Conservation (phyloP, 2,797 vertebrate species). For the Smutsia temminckii region DNA sequence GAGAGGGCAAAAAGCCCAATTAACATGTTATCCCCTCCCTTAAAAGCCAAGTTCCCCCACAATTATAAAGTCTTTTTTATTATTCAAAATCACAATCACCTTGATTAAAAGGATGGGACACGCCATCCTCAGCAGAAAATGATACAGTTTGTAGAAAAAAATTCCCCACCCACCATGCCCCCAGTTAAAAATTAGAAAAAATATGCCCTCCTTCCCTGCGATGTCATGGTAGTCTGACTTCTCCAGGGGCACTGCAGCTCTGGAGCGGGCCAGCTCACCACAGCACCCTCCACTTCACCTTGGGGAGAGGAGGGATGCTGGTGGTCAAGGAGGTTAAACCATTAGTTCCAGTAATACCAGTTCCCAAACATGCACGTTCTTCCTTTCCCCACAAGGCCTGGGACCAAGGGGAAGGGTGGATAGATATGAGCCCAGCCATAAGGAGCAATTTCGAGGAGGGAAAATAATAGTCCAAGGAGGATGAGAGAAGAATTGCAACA, state of each 20-base stretch:
- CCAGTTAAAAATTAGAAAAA: conserved; percentile 81
- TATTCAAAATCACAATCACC: conserved; percentile 81
- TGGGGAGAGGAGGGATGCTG: conserved; percentile 72
- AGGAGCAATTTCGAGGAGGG: conserved; percentile 43
- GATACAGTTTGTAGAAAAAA: conserved; percentile 80
- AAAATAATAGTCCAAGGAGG: conserved; percentile 42
- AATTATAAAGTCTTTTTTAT: conserved; percentile 81
- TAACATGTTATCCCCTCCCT: conserved; percentile 27
- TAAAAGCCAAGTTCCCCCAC: conserved; percentile 71
- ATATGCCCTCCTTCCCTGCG: conserved; percentile 63
- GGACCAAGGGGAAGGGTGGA: background rate
- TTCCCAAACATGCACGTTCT: conserved; percentile 69
- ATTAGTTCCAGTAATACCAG: conserved; percentile 75
- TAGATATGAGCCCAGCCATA: background rate
- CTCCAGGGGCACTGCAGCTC: conserved; percentile 1
- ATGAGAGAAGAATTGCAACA: conserved; percentile 16
- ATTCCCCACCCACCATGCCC: conserved; percentile 48
- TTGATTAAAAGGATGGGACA: conserved; percentile 79
- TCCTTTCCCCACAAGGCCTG: conserved; percentile 49
- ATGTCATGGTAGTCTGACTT: conserved; percentile 26
- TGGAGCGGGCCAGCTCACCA: background rate
- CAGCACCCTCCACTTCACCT: conserved; percentile 73
- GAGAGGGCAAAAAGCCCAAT: background rate
- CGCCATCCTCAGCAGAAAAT: conserved; percentile 78
- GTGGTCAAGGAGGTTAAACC: conserved; percentile 54